Evolutionary conservation across 1,140 invertebrate species (phyloP).

Genomic region (Heliconius eleuchia): DNA sequence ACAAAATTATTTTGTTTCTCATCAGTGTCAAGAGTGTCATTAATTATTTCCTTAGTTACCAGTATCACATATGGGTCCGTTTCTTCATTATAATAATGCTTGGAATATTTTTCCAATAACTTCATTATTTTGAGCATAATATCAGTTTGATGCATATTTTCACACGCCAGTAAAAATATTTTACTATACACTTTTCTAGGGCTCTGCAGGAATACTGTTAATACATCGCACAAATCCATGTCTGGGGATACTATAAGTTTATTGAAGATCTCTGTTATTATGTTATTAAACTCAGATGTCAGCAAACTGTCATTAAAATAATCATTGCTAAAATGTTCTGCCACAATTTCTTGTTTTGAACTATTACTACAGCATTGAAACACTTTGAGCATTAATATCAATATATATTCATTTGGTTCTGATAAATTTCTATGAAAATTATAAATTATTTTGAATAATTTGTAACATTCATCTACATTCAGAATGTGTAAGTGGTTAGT

Average conservation of each 20-base stretch:
- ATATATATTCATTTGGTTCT: conserved; percentile 42
- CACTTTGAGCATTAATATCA: conserved; percentile 49
- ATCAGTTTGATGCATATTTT: conserved; percentile 59
- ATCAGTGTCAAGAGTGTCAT: conserved; percentile 47
- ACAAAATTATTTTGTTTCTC: conserved; percentile 54
- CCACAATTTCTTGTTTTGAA: conserved; percentile 52
- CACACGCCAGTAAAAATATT: conserved; percentile 59
- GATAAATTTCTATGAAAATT: conserved; percentile 39
- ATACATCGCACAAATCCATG: conserved; percentile 54
- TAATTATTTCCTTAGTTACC: conserved; percentile 49
- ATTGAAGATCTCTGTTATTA: conserved; percentile 64
- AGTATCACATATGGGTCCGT: conserved; percentile 59
- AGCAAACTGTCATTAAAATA: conserved; percentile 52
- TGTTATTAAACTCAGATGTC: conserved; percentile 48
- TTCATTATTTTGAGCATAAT: conserved; percentile 62
- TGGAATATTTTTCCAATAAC: conserved; percentile 55
- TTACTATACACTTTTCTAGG: conserved; percentile 57
- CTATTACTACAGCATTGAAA: conserved; percentile 52
- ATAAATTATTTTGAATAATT: conserved; percentile 49
- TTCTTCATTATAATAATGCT: conserved; percentile 63
- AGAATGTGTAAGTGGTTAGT: conserved; percentile 51
- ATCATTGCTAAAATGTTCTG: conserved; percentile 53
- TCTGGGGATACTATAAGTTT: conserved; percentile 54
- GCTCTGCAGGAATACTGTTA: conserved; percentile 64
- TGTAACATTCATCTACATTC: conserved; percentile 50